Conservation (phyloP, 2,113 vertebrate genomes). For the Laterallus jamaicensis region DNA sequence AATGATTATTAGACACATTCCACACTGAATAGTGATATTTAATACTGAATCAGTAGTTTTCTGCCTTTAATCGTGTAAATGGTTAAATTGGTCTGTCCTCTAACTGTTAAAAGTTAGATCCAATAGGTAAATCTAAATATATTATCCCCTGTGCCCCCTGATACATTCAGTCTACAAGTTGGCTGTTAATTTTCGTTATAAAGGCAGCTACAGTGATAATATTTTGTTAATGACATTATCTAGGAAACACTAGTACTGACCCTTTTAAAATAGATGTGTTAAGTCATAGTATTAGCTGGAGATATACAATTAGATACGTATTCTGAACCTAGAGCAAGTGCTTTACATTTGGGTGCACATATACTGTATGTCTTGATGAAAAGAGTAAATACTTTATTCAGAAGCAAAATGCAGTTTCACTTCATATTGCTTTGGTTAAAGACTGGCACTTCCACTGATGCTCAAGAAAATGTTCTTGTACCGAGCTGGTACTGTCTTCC, state of each 20-base stretch:
- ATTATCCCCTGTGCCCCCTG: background rate
- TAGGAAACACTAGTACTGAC: background rate
- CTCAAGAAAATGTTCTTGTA: background rate
- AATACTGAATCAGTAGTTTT: background rate
- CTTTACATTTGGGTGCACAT: background rate
- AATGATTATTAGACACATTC: background rate
- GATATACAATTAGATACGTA: background rate
- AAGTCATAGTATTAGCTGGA: background rate
- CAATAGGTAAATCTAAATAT: background rate
- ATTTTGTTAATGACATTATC: background rate
- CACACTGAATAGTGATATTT: background rate
- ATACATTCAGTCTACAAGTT: background rate
- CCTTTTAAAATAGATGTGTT: background rate
- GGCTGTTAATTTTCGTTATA: background rate
- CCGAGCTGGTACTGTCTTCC: background rate
- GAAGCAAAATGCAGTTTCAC: background rate
- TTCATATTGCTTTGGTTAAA: background rate
- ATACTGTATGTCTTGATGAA: background rate
- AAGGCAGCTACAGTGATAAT: background rate
- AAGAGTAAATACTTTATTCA: background rate
- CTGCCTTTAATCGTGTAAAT: background rate
- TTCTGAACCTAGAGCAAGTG: background rate
- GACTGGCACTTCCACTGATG: background rate
- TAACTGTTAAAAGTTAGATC: background rate
- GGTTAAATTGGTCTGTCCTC: background rate